phyloP scores from a whole-genome alignment of 2,113 vertebrate genomes.

The Otus sunia region DNA sequence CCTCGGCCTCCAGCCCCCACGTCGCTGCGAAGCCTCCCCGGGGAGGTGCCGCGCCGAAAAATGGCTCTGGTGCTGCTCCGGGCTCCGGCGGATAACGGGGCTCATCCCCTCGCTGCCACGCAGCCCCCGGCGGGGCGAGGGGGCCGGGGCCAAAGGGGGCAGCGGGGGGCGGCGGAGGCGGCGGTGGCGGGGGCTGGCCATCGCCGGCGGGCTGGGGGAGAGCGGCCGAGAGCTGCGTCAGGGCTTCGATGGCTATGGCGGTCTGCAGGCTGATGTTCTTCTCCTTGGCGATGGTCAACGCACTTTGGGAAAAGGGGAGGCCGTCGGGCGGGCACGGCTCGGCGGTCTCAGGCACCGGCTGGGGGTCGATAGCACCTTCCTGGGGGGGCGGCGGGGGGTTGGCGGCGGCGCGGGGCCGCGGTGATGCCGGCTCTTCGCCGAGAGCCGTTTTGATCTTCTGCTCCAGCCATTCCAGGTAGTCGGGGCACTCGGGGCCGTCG shows the following conservation, averaged over 20 bases:
- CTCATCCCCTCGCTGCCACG: not conserved
- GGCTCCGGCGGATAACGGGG: not conserved
- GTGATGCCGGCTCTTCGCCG: constrained; percentile 54
- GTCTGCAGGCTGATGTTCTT: constrained; percentile 95
- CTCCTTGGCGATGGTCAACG: constrained; percentile 93
- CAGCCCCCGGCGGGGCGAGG: not conserved
- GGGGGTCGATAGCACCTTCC: constrained; percentile 46
- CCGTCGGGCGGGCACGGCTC: constrained; percentile 72
- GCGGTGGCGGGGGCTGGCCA: not conserved
- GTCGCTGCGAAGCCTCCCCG: not conserved
- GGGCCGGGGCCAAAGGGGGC: not conserved
- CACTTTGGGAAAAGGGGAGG: constrained; percentile 90
- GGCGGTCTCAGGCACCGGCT: constrained; percentile 43
- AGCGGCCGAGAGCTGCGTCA: constrained; percentile 89
- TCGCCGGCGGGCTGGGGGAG: constrained; percentile 76
- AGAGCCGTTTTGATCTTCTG: constrained; percentile 89
- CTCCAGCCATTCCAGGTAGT: constrained; percentile 97
- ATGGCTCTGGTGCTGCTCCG: constrained; percentile 18
- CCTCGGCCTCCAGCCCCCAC: constrained; percentile 75
- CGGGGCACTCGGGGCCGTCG: constrained; percentile 93
- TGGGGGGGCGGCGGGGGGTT: not conserved
- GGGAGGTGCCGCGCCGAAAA: not conserved
- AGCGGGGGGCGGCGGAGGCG: not conserved
- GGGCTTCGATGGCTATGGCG: constrained; percentile 94
- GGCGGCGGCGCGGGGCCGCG: not conserved